Base-by-base conservation (phyloP, 1,140 invertebrate species). In the Planococcus citri region DNA sequence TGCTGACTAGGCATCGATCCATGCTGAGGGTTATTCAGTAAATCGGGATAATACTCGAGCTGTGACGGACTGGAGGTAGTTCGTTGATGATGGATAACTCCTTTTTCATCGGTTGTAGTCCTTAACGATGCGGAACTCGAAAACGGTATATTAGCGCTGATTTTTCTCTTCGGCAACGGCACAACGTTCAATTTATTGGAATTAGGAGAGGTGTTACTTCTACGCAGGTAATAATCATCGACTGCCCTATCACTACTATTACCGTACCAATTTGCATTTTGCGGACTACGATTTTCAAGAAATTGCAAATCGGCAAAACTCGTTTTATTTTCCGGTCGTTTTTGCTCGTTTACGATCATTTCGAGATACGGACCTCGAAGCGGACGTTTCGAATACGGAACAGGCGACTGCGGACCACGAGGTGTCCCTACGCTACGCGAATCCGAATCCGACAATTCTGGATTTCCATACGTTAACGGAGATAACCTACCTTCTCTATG, bases 271-370 rank as follows among this genome's bases (percentile, higher is more conserved):
- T 51, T 51, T 3, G 41, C 10, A 51, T 51, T 51, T 24, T 68
- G 68, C 51, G 20, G 73, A 57, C 51, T 74, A 72, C 24, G 71
- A 51, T 61, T 60, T 4, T 71, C 72, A 12, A 83, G 73, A 74
- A 83, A 84, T 73, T 79, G 81, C 24, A 85, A 77, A 37, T 85
- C 82, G 71, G 82, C 82, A 69, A 79, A 75, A 60, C 77, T 73
- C 33, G 78, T 76, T 51, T 75, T 75, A 22, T 75, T 77, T 73
- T 84, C 83, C 0, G 86, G 84, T 75, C 88, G 88, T 67, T 87
- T 88, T 85, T 90, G 89, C 78, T 91, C 88, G 1, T 88, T 87
- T 76, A 91, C 89, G 14, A 91, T 79, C 88, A 91, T 90, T 76
- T 90, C 87, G 0, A 88, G 88, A 74, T 90, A 91, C 2, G 89